Conservation (phyloP, 2,797 vertebrate species). For the Acrossocheilus wenchowensis region DNA sequence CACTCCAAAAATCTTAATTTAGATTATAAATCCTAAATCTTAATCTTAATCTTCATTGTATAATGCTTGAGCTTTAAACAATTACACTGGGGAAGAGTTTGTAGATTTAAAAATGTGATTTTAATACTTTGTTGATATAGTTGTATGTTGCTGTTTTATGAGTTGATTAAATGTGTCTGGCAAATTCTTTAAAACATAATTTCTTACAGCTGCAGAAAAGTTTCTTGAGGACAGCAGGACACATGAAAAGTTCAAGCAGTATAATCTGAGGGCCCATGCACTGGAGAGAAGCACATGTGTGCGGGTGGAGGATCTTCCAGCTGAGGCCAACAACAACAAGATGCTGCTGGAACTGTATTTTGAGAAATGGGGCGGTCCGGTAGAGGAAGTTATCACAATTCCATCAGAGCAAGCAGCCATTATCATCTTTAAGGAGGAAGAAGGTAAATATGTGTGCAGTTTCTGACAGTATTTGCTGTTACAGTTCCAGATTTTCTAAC, state of each 20-base stretch:
- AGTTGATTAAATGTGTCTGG: background rate
- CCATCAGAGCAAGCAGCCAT: slow-evolving; percentile 79
- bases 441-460: slow-evolving; percentile 39
- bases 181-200: background rate
- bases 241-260: slow-evolving; percentile 55
- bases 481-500: background rate
- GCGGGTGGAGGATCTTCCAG: slow-evolving; percentile 80
- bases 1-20: background rate
- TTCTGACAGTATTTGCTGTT: background rate
- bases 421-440: slow-evolving; percentile 2
- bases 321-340: slow-evolving; percentile 49
- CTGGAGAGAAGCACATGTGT: slow-evolving; percentile 67
- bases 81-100: background rate
- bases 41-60: background rate
- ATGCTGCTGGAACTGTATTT: slow-evolving; percentile 81
- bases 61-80: background rate
- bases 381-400: slow-evolving; percentile 65
- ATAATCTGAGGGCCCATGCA: slow-evolving; percentile 63
- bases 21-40: background rate
- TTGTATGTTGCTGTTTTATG: background rate
- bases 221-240: slow-evolving; percentile 2
- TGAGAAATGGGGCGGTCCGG: slow-evolving; percentile 75
- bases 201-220: slow-evolving; percentile 1
- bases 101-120: background rate
- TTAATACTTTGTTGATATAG: background rate